These are phyloP conservation scores for Pardosa pseudoannulata DNA, from an alignment of 2,888 invertebrate species.

Conservation along the genomic window DNA sequence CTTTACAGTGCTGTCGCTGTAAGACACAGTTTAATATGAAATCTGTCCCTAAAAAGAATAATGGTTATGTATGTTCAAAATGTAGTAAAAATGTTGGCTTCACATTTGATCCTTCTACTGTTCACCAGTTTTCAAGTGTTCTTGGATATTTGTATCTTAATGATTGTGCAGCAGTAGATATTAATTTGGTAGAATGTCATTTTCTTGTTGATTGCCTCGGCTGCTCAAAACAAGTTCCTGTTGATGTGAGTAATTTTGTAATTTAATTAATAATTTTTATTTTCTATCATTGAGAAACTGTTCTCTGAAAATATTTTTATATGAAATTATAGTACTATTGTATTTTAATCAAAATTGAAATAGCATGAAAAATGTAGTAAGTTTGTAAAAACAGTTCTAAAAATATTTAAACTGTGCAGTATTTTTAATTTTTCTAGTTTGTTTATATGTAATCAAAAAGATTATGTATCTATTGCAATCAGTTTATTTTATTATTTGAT, in stretches of 20 bases:
- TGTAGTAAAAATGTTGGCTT: slow-evolving; percentile 76
- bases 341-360: no score
- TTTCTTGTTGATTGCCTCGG: slow-evolving; percentile 77
- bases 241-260: slow-evolving; percentile 77
- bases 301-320: neutral
- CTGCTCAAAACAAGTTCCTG: slow-evolving; percentile 77
- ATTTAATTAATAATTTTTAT: no score
- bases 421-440: no score
- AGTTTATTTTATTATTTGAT: no score
- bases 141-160: slow-evolving; percentile 78
- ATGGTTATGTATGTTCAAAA: slow-evolving; percentile 76
- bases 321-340: slow-evolving; percentile 16
- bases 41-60: slow-evolving; percentile 75
- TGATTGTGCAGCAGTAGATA: slow-evolving; percentile 77
- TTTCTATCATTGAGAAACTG: neutral
- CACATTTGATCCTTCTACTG: slow-evolving; percentile 76
- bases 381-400: no score
- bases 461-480: no score
- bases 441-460: no score
- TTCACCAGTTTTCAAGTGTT: slow-evolving; percentile 76
- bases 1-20: slow-evolving; percentile 73
- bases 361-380: no score
- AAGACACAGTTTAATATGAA: slow-evolving; percentile 75
- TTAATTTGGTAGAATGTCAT: slow-evolving; percentile 77
- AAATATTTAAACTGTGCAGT: no score